These are phyloP conservation scores for Microtus oregoni DNA, from an alignment of 2,113 vertebrate species.

Conservation along the genomic window DNA sequence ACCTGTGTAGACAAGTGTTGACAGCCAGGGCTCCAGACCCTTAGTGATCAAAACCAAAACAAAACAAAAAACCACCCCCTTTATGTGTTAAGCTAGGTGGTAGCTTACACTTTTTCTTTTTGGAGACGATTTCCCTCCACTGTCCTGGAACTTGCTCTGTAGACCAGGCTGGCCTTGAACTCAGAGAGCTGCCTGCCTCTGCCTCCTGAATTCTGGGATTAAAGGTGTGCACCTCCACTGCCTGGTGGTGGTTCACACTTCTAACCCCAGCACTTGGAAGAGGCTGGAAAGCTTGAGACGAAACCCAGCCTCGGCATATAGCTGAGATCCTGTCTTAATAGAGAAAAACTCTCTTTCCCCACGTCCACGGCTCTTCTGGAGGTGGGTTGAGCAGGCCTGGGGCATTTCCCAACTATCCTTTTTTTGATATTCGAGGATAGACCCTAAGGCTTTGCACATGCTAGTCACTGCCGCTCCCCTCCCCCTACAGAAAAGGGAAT, in stretches of 20 bases:
- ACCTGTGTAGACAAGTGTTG: not conserved
- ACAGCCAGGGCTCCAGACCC: not conserved
- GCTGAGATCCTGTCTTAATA: not conserved
- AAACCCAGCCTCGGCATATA: not conserved
- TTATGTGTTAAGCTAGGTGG: not conserved
- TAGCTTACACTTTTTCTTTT: not conserved
- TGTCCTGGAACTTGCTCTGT: not conserved
- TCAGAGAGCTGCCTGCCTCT: not conserved
- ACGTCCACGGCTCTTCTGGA: not conserved
- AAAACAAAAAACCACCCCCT: not conserved
- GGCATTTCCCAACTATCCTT: not conserved
- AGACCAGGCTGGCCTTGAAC: not conserved
- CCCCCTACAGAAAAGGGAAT: slow-evolving; percentile 6
- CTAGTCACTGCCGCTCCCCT: not conserved
- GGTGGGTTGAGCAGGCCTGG: not conserved
- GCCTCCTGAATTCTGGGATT: not conserved
- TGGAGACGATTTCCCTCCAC: not conserved
- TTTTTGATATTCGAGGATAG: not conserved
- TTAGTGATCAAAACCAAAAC: not conserved
- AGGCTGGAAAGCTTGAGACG: not conserved
- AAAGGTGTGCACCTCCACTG: not conserved
- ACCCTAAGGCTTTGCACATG: not conserved
- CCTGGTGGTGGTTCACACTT: too few relatives aligned
- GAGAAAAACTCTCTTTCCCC: not conserved
- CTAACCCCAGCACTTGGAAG: not conserved